phyloP scores from a whole-genome alignment of 2,113 vertebrate genomes.

The Trochalopteron elliotii region DNA sequence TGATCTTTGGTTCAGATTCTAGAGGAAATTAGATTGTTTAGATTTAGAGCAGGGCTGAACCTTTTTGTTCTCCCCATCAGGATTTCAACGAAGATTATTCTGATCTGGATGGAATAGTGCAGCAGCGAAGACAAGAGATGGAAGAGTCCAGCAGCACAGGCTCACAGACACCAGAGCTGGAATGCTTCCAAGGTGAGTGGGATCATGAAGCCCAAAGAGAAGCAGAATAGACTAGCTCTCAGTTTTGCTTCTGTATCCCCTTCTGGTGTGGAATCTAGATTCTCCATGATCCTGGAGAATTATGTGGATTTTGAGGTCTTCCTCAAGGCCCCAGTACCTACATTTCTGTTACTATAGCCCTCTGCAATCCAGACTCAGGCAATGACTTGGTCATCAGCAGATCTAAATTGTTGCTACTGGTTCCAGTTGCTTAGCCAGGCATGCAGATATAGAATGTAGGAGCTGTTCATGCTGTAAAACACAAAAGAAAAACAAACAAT shows the following conservation, averaged over 20 bases:
- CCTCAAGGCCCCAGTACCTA: background rate
- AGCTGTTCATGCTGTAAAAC: background rate
- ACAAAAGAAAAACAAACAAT: background rate
- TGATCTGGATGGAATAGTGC: slow-evolving; percentile 81
- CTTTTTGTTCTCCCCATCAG: slow-evolving; percentile 57
- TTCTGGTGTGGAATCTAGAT: background rate
- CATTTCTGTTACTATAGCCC: background rate
- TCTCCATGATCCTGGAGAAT: background rate
- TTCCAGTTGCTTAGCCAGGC: background rate
- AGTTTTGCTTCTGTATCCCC: background rate
- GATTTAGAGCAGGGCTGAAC: background rate
- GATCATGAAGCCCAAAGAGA: background rate
- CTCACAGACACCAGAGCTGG: slow-evolving; percentile 85
- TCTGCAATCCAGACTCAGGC: background rate
- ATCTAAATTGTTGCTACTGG: background rate
- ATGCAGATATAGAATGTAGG: background rate
- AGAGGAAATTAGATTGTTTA: background rate
- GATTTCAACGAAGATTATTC: slow-evolving; percentile 82
- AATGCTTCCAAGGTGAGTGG: slow-evolving; percentile 83
- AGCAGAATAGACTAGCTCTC: background rate
- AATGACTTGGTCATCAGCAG: background rate
- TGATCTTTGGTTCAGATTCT: background rate
- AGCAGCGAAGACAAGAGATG: slow-evolving; percentile 74
- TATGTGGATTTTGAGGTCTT: background rate
- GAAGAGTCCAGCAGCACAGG: slow-evolving; percentile 92